phyloP scores from a whole-genome alignment of 2,888 invertebrate species.

The Eilema depressum region DNA sequence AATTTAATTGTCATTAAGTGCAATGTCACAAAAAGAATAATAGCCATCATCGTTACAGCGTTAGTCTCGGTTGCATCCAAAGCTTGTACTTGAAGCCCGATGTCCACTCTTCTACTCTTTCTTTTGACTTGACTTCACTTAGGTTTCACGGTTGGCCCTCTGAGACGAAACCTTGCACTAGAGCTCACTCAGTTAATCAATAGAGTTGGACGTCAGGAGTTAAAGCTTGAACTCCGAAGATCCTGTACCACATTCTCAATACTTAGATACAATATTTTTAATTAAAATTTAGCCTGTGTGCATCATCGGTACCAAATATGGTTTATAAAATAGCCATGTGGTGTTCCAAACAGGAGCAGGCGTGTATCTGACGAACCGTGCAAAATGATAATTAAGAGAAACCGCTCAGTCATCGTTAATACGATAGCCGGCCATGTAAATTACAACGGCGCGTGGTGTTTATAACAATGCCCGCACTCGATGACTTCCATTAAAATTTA shows the following conservation, averaged over 20 bases:
- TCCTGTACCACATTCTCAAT: neutral
- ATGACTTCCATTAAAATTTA: constrained; percentile 78
- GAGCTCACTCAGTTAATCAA: too few relatives aligned
- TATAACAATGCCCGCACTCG: constrained; percentile 77
- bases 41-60: neutral
- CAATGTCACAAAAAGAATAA: neutral
- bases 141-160: too few relatives aligned
- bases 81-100: neutral
- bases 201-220: too few relatives aligned
- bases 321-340: constrained; percentile 32
- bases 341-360: constrained; percentile 63
- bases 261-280: neutral
- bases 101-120: too few relatives aligned
- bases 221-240: too few relatives aligned
- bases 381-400: constrained; percentile 87
- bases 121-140: too few relatives aligned
- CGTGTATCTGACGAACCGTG: constrained; percentile 83
- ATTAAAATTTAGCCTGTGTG: constrained; percentile 8
- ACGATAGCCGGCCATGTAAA: constrained; percentile 82
- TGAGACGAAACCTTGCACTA: neutral
- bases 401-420: constrained; percentile 86
- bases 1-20: neutral
- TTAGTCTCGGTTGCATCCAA: neutral
- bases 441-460: constrained; percentile 72
- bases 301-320: constrained; percentile 21